A percentile compares a stretch with the other conserved stretches of the same genome.
These are phyloP conservation scores for Hoplias malabaricus DNA, from an alignment of 2,113 vertebrate genomes.

Conservation along the genomic window DNA sequence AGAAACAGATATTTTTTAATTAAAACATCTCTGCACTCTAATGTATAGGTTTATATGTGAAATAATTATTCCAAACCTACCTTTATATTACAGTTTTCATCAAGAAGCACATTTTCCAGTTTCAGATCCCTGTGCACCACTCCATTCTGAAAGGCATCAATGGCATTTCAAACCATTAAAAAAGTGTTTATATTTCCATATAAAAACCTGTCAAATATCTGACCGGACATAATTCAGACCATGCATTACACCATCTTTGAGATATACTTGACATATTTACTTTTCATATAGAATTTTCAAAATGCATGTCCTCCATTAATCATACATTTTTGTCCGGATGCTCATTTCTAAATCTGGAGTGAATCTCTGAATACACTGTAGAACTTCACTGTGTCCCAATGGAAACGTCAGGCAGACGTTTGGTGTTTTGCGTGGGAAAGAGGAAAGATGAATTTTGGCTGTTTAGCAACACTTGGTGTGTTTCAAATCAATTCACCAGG, in stretches of 20 bases:
- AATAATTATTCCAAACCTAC: slow-evolving; percentile 62
- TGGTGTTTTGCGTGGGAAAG: background rate
- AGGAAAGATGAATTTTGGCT: background rate
- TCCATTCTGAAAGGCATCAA: slow-evolving; percentile 81
- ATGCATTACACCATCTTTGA: too few species aligned
- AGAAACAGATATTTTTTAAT: background rate
- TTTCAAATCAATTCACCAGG: background rate
- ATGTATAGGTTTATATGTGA: background rate
- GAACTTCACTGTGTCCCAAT: background rate
- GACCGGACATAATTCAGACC: background rate
- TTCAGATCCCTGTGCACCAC: slow-evolving; percentile 98
- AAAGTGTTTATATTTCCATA: background rate
- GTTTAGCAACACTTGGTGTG: background rate
- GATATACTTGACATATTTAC: background rate
- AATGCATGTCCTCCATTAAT: background rate
- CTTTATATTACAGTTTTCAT: slow-evolving; percentile 99
- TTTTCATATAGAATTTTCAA: background rate
- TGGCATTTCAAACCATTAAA: slow-evolving; percentile 1
- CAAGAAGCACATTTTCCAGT: slow-evolving; percentile 98
- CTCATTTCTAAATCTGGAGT: background rate
- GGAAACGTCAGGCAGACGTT: background rate
- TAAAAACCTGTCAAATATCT: background rate
- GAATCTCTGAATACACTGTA: background rate
- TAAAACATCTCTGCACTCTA: background rate
- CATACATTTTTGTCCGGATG: background rate